Evolutionary conservation across 2,113 vertebrate genomes (phyloP).

Genomic region (Scomber japonicus): DNA sequence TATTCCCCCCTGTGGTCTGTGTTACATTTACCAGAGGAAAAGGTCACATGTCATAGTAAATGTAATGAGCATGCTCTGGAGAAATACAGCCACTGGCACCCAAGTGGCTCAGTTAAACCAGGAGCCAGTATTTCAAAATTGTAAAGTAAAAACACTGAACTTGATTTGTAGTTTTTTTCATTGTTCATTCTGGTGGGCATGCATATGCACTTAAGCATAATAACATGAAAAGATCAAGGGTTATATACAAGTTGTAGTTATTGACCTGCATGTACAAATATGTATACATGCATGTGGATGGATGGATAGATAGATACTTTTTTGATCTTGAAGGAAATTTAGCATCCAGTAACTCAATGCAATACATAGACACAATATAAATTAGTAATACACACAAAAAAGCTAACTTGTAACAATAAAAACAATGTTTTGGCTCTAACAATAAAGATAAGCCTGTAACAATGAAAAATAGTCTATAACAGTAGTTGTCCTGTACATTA

Average conservation of each 20-base stretch:
- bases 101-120: conserved; percentile 28
- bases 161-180: conserved; percentile 2
- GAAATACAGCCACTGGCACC: conserved; percentile 53
- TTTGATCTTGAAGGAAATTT: no score
- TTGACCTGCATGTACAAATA: conserved; percentile 1
- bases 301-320: no score
- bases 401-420: no score
- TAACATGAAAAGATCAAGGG: neutral
- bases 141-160: conserved; percentile 7
- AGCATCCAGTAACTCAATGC: no score
- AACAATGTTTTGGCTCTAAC: no score
- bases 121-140: conserved; percentile 17
- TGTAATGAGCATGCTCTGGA: conserved; percentile 66
- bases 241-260: neutral
- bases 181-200: neutral
- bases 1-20: conserved; percentile 46
- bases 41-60: conserved; percentile 72
- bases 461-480: no score
- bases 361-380: no score
- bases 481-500: no score
- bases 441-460: no score
- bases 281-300: no score
- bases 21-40: conserved; percentile 74
- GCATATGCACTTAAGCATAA: neutral
- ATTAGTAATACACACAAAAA: no score